Evolutionary conservation across 2,888 invertebrate species (phyloP).

Genomic region (Elegia similella): DNA sequence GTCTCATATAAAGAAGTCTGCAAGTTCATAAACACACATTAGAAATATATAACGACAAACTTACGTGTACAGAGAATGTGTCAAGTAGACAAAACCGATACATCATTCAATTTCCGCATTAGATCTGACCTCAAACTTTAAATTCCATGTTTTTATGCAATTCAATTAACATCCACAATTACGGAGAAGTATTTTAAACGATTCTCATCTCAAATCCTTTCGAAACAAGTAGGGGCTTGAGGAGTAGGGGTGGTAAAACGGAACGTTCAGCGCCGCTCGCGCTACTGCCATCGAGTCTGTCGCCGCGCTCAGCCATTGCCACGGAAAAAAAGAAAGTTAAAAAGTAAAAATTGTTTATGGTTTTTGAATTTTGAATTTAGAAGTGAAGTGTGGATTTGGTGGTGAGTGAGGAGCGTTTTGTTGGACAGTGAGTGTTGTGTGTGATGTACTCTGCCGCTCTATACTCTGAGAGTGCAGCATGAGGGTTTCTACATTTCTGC

Average conservation of each 20-base stretch:
- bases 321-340: slow-evolving; percentile 34
- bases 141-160: slow-evolving; percentile 52
- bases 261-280: slow-evolving; percentile 55
- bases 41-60: neutral
- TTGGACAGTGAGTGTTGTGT: slow-evolving; percentile 62
- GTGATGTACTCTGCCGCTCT: slow-evolving; percentile 77
- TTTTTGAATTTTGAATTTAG: slow-evolving; percentile 24
- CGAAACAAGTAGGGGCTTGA: slow-evolving; percentile 70
- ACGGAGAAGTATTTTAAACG: slow-evolving; percentile 43
- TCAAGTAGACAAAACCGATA: neutral
- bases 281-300: slow-evolving; percentile 60
- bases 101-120: slow-evolving; percentile 23
- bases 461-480: slow-evolving; percentile 68
- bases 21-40: too few relatives aligned
- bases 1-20: too few relatives aligned
- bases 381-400: slow-evolving; percentile 46
- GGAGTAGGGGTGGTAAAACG: slow-evolving; percentile 79
- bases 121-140: slow-evolving; percentile 37
- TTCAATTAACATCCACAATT: slow-evolving; percentile 57
- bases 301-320: slow-evolving; percentile 58
- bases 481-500: slow-evolving; percentile 68
- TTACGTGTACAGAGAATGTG: neutral
- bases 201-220: slow-evolving; percentile 68
- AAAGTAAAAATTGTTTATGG: slow-evolving; percentile 33
- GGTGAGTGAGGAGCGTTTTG: slow-evolving; percentile 43